Evolutionary conservation across 2,888 invertebrate species (phyloP).

Genomic region (Selenia dentaria): DNA sequence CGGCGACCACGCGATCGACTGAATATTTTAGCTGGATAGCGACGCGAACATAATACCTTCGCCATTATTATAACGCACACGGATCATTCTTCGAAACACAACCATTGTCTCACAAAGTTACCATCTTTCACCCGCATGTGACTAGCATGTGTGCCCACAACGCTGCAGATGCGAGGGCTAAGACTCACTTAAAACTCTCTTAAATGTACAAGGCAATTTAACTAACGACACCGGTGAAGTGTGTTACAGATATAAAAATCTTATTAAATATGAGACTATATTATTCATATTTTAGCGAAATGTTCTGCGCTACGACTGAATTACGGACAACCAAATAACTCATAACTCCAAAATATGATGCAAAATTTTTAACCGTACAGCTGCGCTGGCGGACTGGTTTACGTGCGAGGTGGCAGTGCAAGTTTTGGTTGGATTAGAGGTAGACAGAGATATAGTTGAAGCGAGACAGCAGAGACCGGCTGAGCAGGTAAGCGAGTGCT

Average conservation of each 20-base stretch:
- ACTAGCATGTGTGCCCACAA: constrained; percentile 10
- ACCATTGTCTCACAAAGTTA: constrained; percentile 15
- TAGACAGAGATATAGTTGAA: constrained; percentile 36
- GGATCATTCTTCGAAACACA: constrained; percentile 15
- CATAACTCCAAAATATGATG: constrained; percentile 15
- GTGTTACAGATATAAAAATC: too few relatives aligned
- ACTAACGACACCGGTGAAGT: constrained; percentile 1
- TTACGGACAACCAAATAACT: too few relatives aligned
- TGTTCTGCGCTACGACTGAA: too few relatives aligned
- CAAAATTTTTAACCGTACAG: constrained; percentile 26
- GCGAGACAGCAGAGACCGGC: constrained; percentile 55
- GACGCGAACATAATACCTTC: constrained; percentile 16
- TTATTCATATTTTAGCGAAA: too few relatives aligned
- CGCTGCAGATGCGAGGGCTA: constrained; percentile 16
- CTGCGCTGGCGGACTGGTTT: constrained; percentile 29
- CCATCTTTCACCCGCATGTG: constrained; percentile 12
- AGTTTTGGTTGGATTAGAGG: constrained; percentile 42
- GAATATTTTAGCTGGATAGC: constrained; percentile 23
- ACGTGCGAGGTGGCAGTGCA: constrained; percentile 48
- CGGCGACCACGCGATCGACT: constrained; percentile 28
- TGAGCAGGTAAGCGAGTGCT: constrained; percentile 56
- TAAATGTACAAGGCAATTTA: constrained; percentile 10
- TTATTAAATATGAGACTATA: too few relatives aligned
- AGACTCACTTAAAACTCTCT: constrained; percentile 14
- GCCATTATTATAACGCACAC: constrained; percentile 17